phyloP scores from a whole-genome alignment of 2,888 invertebrate genomes.

The Dione juno region DNA sequence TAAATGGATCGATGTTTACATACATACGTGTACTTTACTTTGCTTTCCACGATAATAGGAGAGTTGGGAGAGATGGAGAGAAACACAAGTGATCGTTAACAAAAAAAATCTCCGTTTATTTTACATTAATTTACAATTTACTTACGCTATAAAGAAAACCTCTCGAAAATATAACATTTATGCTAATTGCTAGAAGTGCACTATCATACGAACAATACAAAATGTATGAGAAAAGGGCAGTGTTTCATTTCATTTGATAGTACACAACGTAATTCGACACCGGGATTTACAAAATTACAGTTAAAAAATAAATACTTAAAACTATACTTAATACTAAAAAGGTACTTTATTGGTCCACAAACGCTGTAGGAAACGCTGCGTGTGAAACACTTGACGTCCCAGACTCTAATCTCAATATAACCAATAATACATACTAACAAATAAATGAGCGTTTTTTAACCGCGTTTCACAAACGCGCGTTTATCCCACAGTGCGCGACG shows the following conservation, averaged over 20 bases:
- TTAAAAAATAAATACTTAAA: slow-evolving; percentile 80
- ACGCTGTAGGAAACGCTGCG: slow-evolving; percentile 70
- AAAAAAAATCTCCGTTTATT: slow-evolving; percentile 81
- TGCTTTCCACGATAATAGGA: neutral
- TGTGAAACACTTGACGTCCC: slow-evolving; percentile 58
- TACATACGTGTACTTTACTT: neutral
- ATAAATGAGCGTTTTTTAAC: slow-evolving; percentile 25
- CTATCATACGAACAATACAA: slow-evolving; percentile 33
- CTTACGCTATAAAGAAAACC: slow-evolving; percentile 70
- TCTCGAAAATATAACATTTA: slow-evolving; percentile 77
- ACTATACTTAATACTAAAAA: slow-evolving; percentile 68
- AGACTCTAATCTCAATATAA: slow-evolving; percentile 24
- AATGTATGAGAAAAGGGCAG: slow-evolving; percentile 24
- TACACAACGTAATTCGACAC: slow-evolving; percentile 49
- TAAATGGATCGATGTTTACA: slow-evolving; percentile 1
- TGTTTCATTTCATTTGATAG: slow-evolving; percentile 39
- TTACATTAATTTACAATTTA: slow-evolving; percentile 82
- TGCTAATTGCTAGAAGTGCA: slow-evolving; percentile 45
- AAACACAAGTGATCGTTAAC: slow-evolving; percentile 59
- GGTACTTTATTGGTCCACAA: slow-evolving; percentile 77
- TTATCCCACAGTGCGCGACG: slow-evolving; percentile 50
- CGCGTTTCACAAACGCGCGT: slow-evolving; percentile 66
- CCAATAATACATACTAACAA: slow-evolving; percentile 1
- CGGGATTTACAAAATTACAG: slow-evolving; percentile 70
- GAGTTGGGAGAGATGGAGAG: slow-evolving; percentile 13